Base-by-base conservation (phyloP, 2,888 invertebrate genomes). In the Acanthosepion lycidas region DNA sequence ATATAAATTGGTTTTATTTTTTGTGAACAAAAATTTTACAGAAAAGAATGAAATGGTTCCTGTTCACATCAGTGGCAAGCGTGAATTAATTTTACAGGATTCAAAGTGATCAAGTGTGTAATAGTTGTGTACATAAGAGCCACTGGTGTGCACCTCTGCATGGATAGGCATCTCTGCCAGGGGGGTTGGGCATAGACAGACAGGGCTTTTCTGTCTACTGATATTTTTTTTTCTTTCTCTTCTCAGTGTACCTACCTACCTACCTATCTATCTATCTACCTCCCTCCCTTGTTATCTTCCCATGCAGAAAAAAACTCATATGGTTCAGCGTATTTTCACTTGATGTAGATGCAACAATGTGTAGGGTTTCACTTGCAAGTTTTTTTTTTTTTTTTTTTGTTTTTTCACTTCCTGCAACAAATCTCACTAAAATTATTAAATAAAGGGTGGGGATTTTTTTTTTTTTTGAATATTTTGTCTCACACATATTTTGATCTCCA, bases 201-300 rank as follows among this genome's bases (percentile, higher is more conserved):
- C 78, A 78, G 18, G n/a, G n/a, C 12, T 78, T 78, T n/a, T 33
- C 78, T 78, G 78, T 78, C 78, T 78, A n/a, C 33, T 92, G 23
- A 5, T 92, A 92, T 49, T 92, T 49, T 49, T 48, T 26, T 6
- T 49, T 92, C 49, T 48, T 48, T 28, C 12, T 92, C 18, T 51
- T 92, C 48, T 92, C 42, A 49, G 28, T 92, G 26, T 92, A 92
- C 51, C 92, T 92, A 92, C 48, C 91, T 33, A 91, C 28, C 92
- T 92, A 92, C 20, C 92, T 91, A 91, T n/a, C 91, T 91, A 91
- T 33, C 91, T 91, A 91, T 91, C 91, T 92, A 92, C 51, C 92
- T 92, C 48, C 51, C 23, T 92, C 33, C 33, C 12, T 42, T 42
- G 42, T 42, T 49, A 28, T 48, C 92, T 92, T 48, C 51, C 92